Evolutionary conservation across 2,797 vertebrate species (phyloP), one percentile per base, ranked within the genome.

Genomic region (Nyctalus aviator): DNA sequence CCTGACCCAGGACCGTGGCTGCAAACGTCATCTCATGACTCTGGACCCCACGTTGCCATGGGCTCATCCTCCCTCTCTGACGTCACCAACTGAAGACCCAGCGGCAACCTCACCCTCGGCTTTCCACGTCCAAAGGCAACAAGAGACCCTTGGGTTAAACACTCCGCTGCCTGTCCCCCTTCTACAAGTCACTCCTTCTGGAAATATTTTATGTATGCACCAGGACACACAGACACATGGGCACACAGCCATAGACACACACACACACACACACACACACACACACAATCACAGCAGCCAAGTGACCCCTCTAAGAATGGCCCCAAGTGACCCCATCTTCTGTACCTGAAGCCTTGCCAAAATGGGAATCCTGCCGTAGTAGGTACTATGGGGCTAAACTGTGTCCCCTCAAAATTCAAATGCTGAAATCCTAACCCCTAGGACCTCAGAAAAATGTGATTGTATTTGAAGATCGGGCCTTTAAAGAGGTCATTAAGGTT

Each of bases 221-320:
- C 9, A 41, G 57, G 46, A 35, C 3, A 46, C 6, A n/a, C 8
- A 75, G 18, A 23, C 10, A 25, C 7, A 2, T 30, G 27, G 27
- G 59, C 59, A 62, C 59, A 14, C 27, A 30, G 59, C 59, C 57
- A 62, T 6, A 12, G 25, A 21, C 14, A 13, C n/a, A 53, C 2
- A 2, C 1, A 18, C 20, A 4, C 1, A 18, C 20, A 32, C 25
- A 23, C 1, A 48, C 2, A 21, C 14, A 13, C 32, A 53, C 6
- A 2, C 1, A 18, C 27, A 32, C 17, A 25, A 1, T 1, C 2
- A 14, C 17, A 2, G 44, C 1, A n/a, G 32, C 37, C 17, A 84
- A 44, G n/a, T n/a, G n/a, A n/a, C n/a, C n/a, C 66, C 4, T 75
- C 59, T 53, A 48, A n/a, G 76, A 46, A 46, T 5, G 20, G n/a